A percentile compares a stretch with the other conserved stretches of the same genome.
Conservation (phyloP, 2,797 vertebrate genomes). For the Onychomys arenicola region DNA sequence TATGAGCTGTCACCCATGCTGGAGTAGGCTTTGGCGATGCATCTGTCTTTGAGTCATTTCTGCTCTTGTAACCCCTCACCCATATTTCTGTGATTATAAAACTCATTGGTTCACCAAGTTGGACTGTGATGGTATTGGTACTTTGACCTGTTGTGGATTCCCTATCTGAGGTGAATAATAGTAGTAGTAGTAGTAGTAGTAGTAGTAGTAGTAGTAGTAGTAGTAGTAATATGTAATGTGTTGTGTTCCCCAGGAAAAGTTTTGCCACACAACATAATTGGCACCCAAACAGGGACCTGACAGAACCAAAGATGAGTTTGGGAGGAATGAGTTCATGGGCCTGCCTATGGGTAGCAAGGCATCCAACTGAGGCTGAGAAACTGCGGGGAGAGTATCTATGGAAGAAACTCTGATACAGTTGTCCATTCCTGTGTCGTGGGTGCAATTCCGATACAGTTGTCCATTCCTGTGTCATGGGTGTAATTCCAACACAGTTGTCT, state of each 20-base stretch:
- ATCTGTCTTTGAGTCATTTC: not conserved
- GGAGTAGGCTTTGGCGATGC: not conserved
- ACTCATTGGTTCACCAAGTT: not conserved
- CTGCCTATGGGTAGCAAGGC: not conserved
- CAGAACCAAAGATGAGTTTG: not conserved
- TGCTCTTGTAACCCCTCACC: not conserved
- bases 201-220: too few relatives aligned
- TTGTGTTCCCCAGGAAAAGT: not conserved
- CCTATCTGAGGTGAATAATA: not conserved
- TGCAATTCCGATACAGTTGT: not conserved
- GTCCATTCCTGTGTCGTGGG: not conserved
- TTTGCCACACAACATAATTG: not conserved
- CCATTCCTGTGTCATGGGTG: too few relatives aligned
- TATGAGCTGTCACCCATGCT: not conserved
- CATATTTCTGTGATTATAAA: not conserved
- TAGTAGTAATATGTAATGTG: not conserved
- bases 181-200: too few relatives aligned
- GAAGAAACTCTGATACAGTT: not conserved
- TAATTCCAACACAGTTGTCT: not conserved
- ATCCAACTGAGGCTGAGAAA: not conserved
- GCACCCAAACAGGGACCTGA: not conserved
- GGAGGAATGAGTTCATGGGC: not conserved
- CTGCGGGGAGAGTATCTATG: not conserved
- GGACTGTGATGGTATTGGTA: not conserved
- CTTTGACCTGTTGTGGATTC: not conserved